Evolutionary conservation across 1,140 invertebrate genomes (phyloP).

Genomic region (Acromyrmex charruanus): DNA sequence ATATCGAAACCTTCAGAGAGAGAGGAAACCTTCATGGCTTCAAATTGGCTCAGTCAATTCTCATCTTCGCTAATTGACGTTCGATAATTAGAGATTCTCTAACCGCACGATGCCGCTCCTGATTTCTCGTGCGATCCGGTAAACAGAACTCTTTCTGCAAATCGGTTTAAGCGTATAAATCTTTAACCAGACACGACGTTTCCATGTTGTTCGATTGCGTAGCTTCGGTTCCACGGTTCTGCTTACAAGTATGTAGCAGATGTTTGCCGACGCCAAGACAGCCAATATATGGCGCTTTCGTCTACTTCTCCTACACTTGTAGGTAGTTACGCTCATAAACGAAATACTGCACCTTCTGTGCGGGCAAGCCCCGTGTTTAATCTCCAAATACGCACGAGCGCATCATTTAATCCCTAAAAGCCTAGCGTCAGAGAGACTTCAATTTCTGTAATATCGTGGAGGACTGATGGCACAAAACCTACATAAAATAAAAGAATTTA

Average conservation of each 20-base stretch:
- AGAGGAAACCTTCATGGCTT: not conserved
- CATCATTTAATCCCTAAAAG: conserved; percentile 33
- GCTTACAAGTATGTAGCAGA: conserved; percentile 2
- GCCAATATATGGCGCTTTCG: conserved; percentile 33
- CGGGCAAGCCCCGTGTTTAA: conserved; percentile 10
- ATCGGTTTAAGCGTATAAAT: conserved; percentile 4
- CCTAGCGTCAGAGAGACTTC: conserved; percentile 4
- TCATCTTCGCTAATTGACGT: conserved; percentile 8
- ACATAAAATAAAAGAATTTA: not conserved
- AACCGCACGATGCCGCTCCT: not conserved
- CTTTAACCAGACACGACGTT: conserved; percentile 15
- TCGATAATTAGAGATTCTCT: conserved; percentile 11
- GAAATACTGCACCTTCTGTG: not conserved
- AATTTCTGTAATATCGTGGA: conserved; percentile 37
- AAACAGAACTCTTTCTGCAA: not conserved
- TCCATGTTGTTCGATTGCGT: conserved; percentile 14
- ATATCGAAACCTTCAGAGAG: not conserved
- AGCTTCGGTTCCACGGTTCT: not conserved
- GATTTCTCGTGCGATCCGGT: not conserved
- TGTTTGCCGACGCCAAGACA: conserved; percentile 41
- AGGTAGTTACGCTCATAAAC: conserved; percentile 40
- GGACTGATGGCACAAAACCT: not conserved
- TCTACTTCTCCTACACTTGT: conserved; percentile 4
- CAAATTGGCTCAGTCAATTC: conserved; percentile 1
- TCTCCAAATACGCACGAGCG: conserved; percentile 34